phyloP scores from a whole-genome alignment of 2,113 vertebrate species.

The Seriola rivoliana region DNA sequence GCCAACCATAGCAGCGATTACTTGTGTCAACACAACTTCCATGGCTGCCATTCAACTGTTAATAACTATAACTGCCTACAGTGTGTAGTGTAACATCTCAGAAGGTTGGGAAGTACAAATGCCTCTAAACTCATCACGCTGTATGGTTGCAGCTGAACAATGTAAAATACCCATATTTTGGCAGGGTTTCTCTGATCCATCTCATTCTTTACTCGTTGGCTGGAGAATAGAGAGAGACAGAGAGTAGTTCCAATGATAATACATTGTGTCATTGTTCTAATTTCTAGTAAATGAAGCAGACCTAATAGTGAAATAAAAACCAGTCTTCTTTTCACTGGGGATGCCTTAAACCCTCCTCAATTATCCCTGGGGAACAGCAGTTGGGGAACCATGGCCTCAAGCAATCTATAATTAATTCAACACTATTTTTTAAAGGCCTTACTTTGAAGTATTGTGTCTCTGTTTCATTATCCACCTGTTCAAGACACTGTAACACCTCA shows the following conservation, averaged over 20 bases:
- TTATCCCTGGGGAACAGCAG: conserved; percentile 35
- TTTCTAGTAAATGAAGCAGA: conserved; percentile 55
- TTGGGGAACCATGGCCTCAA: conserved; percentile 21
- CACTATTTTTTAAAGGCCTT: conserved; percentile 13
- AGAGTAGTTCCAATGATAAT: conserved; percentile 26
- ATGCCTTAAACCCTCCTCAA: conserved; percentile 28
- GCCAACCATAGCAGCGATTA: conserved; percentile 33
- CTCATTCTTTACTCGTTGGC: neutral
- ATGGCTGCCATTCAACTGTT: conserved; percentile 12
- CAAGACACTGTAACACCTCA: neutral
- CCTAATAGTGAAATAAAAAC: conserved; percentile 59
- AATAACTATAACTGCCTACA: neutral
- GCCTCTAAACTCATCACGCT: neutral
- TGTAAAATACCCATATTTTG: neutral
- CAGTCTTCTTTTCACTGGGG: conserved; percentile 38
- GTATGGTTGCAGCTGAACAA: neutral
- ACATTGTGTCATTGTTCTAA: conserved; percentile 40
- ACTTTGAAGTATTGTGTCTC: conserved; percentile 25
- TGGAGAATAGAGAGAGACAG: conserved; percentile 3
- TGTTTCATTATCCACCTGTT: conserved; percentile 36
- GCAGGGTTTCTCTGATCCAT: neutral
- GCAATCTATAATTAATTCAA: conserved; percentile 64
- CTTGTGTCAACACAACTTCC: conserved; percentile 42
- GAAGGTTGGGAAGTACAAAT: neutral
- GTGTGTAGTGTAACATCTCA: no score